These are phyloP conservation scores for Lasioglossum albipes DNA, from an alignment of 1,140 invertebrate genomes.

Conservation along the genomic window DNA sequence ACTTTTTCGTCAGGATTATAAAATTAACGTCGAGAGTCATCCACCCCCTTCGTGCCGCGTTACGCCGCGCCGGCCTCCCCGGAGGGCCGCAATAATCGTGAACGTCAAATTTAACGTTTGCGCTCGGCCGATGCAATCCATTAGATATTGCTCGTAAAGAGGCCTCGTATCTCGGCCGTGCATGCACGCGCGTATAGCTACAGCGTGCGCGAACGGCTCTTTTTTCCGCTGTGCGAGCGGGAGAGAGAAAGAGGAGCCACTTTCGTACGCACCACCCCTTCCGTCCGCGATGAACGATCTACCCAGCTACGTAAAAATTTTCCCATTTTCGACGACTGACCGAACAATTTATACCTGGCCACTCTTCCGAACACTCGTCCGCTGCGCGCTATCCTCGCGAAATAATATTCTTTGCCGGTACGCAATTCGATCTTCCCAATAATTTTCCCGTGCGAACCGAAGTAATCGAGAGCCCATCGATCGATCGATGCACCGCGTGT, in stretches of 20 bases:
- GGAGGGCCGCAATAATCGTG: constrained; percentile 77
- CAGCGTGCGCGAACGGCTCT: constrained; percentile 8
- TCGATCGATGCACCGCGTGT: background rate
- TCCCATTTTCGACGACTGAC: constrained; percentile 41
- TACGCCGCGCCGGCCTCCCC: constrained; percentile 33
- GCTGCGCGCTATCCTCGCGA: background rate
- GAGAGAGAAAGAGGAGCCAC: constrained; percentile 16
- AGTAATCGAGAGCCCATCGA: background rate
- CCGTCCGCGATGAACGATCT: constrained; percentile 46
- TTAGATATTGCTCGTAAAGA: constrained; percentile 71
- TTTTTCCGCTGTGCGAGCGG: constrained; percentile 12
- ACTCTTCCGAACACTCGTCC: background rate
- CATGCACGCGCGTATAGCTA: constrained; percentile 51
- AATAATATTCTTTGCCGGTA: constrained; percentile 24
- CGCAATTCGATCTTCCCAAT: background rate
- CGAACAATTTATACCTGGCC: constrained; percentile 50
- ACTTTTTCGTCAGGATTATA: constrained; percentile 77
- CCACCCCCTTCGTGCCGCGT: constrained; percentile 19
- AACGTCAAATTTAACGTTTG: constrained; percentile 79
- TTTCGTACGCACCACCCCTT: constrained; percentile 46
- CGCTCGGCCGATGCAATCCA: constrained; percentile 78
- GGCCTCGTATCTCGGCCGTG: constrained; percentile 41
- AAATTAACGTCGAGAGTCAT: constrained; percentile 73
- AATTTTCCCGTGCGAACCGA: background rate
- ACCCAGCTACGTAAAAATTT: constrained; percentile 54